Evolutionary conservation across 2,797 vertebrate genomes (phyloP).

Genomic region (Lerista edwardsae): DNA sequence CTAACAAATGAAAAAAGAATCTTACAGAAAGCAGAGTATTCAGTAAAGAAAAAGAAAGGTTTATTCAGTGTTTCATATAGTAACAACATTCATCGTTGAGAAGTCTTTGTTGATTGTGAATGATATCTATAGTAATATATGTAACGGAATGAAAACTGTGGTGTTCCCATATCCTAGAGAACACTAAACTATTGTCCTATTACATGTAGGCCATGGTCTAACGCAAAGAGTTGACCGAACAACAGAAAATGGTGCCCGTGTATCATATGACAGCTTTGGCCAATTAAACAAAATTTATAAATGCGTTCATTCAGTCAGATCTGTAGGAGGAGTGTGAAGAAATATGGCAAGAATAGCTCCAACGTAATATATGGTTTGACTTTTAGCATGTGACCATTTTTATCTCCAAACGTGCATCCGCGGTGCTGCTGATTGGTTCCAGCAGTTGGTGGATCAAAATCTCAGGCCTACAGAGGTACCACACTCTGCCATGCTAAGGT

Average conservation of each 20-base stretch:
- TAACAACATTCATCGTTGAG: conserved; percentile 74
- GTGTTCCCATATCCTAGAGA: conserved; percentile 65
- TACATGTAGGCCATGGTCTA: conserved; percentile 67
- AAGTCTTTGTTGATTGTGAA: conserved; percentile 79
- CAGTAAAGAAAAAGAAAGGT: conserved; percentile 70
- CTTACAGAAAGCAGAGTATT: conserved; percentile 71
- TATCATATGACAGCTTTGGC: conserved; percentile 64
- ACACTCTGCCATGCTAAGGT: background rate
- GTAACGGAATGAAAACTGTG: conserved; percentile 71
- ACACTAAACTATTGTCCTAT: conserved; percentile 66
- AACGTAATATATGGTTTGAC: background rate
- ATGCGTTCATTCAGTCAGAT: conserved; percentile 55
- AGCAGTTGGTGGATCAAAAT: background rate
- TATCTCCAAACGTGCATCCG: background rate
- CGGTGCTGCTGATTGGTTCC: background rate
- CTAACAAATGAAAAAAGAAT: conserved; percentile 34
- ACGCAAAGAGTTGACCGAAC: conserved; percentile 58
- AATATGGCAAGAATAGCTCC: conserved; percentile 27
- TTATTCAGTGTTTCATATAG: conserved; percentile 75
- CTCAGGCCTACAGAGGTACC: background rate
- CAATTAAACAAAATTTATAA: conserved; percentile 53
- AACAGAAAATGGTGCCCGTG: conserved; percentile 65
- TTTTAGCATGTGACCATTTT: background rate
- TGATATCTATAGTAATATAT: conserved; percentile 75
- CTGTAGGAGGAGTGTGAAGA: conserved; percentile 29